Base-by-base conservation (phyloP, 1,140 invertebrate species). In the Drosophila prosaltans region DNA sequence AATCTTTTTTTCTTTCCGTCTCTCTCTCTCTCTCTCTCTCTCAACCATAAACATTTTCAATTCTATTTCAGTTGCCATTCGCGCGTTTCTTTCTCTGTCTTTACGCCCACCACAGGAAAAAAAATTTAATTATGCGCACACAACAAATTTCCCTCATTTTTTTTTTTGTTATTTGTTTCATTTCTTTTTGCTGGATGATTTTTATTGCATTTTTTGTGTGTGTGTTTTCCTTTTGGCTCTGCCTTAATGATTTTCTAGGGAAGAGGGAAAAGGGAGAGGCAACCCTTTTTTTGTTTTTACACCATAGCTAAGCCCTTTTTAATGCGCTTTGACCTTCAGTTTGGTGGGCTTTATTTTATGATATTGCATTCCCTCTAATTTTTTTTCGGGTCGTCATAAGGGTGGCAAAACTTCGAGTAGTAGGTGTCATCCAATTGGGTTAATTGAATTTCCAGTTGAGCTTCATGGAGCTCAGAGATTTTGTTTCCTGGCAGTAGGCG, bases 111-210 rank as follows among this genome's bases (percentile, higher is more conserved):
- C 69, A 72, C 51, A 59, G 55, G 54, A 11, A 41, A 36, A 24
- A 57, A 86, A 86, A 88, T 86, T 76, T 86, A 86, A 86, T 86
- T 86, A 86, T 86, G 76, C 83, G 69, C 65, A 70, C 67, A 81
- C 74, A 79, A 77, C 74, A 77, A 75, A 78, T 75, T 86, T 81
- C 39, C 63, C 70, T 77, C 36, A 51, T 45, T 36, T 54, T 58
- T 74, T 54, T 58, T 74, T 78, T 71, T 24, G 26, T 32, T 32
- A 63, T 63, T 32, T 69, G 59, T 69, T 60, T 69, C 41, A 21
- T 64, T 68, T 72, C 51, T n/a, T 57, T 78, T 61, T 43, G 62
- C 60, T 58, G 62, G 65, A 65, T 57, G 71, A 85, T 79, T 85
- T 82, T 79, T 86, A 79, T 84, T 86, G 67, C 79, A 82, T 73